Evolutionary conservation across 2,797 vertebrate genomes (phyloP).

Genomic region (Trachops cirrhosus): DNA sequence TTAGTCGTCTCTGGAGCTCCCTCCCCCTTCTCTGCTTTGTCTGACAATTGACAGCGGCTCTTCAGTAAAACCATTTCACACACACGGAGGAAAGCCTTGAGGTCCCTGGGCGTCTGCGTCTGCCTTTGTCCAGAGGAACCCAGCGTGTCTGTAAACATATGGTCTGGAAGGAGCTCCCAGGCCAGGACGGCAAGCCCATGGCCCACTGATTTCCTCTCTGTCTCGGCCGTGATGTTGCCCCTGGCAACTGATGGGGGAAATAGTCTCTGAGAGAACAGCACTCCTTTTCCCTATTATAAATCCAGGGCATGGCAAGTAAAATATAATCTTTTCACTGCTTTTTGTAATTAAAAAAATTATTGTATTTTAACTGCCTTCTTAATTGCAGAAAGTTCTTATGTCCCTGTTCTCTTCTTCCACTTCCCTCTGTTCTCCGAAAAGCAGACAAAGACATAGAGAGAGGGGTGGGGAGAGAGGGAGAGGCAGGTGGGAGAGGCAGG

Average conservation of each 20-base stretch:
- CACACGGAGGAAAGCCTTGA: neutral
- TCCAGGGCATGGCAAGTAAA: neutral
- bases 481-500: neutral
- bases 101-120: neutral
- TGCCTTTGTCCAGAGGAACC: neutral
- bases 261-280: neutral
- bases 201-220: neutral
- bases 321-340: neutral
- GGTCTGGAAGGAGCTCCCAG: neutral
- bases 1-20: neutral
- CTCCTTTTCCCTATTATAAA: neutral
- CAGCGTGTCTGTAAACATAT: constrained; percentile 39
- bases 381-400: neutral
- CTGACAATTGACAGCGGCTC: neutral
- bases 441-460: neutral
- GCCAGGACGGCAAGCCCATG: neutral
- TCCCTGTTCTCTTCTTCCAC: neutral
- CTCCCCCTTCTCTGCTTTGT: neutral
- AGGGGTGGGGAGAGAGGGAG: neutral
- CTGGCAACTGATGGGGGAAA: neutral
- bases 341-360: neutral
- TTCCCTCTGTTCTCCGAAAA: neutral
- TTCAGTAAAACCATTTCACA: neutral
- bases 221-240: constrained; percentile 9
- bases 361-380: neutral